Evolutionary conservation across 2,797 vertebrate species (phyloP), one percentile per base, ranked within the genome.

Genomic region (Gila robusta): DNA sequence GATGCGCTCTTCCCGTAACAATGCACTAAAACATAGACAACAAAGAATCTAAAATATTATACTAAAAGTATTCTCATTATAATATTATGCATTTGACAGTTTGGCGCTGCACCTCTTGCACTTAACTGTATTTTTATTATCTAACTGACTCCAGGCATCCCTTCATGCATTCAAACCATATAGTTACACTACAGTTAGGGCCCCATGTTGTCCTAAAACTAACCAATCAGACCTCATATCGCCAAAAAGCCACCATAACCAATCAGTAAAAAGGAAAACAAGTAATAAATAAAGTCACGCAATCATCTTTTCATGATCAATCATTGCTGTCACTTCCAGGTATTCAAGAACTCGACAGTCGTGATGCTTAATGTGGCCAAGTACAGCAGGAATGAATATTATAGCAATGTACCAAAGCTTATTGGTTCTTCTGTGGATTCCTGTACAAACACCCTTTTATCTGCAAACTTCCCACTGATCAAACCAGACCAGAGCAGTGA

Each of bases 401-500:
- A 67, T 7, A 49, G 62, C 41, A 49, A 10, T 67, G 62, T 69
- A 67, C 23, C 37, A 39, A 21, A 71, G 49, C 52, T 44, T 73
- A 44, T 17, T 62, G 32, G 66, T 62, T 72, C 49, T 59, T 72
- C 26, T 28, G 23, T 26, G 49, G 67, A 28, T 59, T 41, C 67
- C 26, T 72, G 21, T 49, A 39, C 74, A 54, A 71, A 56, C 81
- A 56, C 21, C 17, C 49, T 28, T 52, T 72, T 56, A 52, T 47
- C 9, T 28, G 32, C 39, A 28, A 64, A 80, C 62, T 76, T 81
- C 69, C 52, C 19, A 28, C n/a, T 64, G 71, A 71, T 79, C 67
- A 86, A 79, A 62, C 47, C 66, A 17, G 32, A 81, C 64, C 80
- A 54, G 80, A 54, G 74, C 49, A 67, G 82, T 52, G 41, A 66